Evolutionary conservation across 2,113 vertebrate species (phyloP), one percentile per base, ranked within the genome.

Genomic region (Sinocyclocheilus anshuiensis): DNA sequence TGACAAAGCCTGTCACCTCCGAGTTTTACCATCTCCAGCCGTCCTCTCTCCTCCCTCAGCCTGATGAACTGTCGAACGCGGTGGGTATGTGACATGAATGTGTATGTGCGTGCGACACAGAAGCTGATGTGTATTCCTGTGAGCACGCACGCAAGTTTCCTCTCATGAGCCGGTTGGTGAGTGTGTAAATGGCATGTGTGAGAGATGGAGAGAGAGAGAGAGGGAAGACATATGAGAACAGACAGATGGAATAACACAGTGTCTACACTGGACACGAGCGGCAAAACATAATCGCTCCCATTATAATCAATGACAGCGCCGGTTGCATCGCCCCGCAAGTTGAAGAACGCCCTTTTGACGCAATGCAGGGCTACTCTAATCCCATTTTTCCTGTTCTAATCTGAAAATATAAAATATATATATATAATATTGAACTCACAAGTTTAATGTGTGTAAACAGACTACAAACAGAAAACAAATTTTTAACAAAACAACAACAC

Each of bases 1-100:
- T 89, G 88, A 91, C 84, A 86, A 86, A 90, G 85, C 86, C 86
- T 89, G 86, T 89, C 89, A 89, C 90, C 81, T 91, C 48, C 76
- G 74, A 81, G 69, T 84, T 86, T 75, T 24, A 83, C 80, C 67
- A 86, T 89, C 89, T 80, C 39, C 65, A 72, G 74, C 74, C 57
- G 71, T 91, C 89, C 84, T 74, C 61, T 89, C 29, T 74, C 45
- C 42, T 81, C 87, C 75, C 87, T 91, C 61, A 65, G 88, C 87
- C 81, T 87, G 89, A 88, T 88, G 48, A 86, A 76, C 88, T 79
- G 86, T 76, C 36, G 75, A 77, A 84, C 2, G 36, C 20, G 39
- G 8, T 15, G 50, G 11, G 57, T 61, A 50, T 85, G 50, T 76
- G 79, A 86, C 63, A 36, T 36, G 84, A 75, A 84, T 84, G 76